Conservation (phyloP, 2,797 vertebrate species). For the Coluber constrictor region DNA sequence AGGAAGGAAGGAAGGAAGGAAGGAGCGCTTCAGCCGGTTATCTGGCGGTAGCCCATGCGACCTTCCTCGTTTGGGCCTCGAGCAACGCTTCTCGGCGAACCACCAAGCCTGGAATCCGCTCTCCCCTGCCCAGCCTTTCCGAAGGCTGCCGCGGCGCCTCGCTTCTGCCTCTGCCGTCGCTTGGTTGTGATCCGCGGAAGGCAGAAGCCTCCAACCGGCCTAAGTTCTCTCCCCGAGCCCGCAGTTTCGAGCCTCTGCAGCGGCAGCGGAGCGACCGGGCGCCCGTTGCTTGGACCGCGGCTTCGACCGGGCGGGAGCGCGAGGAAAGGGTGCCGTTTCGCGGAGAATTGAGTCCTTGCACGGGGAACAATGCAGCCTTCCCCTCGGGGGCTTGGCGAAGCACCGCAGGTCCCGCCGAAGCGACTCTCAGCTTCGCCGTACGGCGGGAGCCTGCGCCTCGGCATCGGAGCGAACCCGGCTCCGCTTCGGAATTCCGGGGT, state of each 20-base stretch:
- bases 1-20: too few species aligned
- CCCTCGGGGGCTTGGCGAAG: not conserved
- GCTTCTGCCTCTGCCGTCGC: constrained; percentile 4
- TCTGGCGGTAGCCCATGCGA: not conserved
- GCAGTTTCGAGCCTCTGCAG: too few species aligned
- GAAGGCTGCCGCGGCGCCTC: not conserved
- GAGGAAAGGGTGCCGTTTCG: not conserved
- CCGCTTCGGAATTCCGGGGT: not conserved
- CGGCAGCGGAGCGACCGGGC: not conserved
- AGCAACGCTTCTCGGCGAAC: not conserved
- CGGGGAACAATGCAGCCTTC: not conserved
- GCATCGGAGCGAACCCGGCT: not conserved
- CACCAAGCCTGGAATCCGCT: not conserved
- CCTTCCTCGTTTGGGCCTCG: not conserved
- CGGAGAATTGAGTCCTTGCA: not conserved
- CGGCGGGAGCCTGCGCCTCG: not conserved
- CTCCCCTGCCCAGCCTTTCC: not conserved
- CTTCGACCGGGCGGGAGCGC: not conserved
- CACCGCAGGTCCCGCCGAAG: not conserved
- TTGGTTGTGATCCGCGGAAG: constrained; percentile 5
- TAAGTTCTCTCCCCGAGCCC: not conserved
- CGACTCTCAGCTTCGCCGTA: not conserved
- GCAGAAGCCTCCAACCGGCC: constrained; percentile 38
- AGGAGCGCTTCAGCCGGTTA: not conserved
- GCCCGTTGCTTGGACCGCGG: not conserved